phyloP scores from a whole-genome alignment of 2,888 invertebrate genomes.

The Xestia sexstrigata region DNA sequence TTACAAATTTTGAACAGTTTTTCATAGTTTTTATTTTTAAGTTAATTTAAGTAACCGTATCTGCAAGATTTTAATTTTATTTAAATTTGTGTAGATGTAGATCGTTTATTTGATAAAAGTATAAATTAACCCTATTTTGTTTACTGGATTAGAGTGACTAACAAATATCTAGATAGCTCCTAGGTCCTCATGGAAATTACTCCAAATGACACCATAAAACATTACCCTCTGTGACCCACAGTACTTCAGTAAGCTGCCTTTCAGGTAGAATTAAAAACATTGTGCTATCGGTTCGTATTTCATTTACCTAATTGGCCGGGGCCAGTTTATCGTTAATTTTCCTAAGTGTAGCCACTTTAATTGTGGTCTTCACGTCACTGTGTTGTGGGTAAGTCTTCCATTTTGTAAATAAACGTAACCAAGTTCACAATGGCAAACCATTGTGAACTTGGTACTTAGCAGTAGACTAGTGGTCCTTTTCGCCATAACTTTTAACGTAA shows the following conservation, averaged over 20 bases:
- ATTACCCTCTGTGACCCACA: slow-evolving; percentile 11
- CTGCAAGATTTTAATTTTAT: no score
- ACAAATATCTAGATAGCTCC: slow-evolving; percentile 10
- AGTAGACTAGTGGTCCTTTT: neutral
- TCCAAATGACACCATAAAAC: slow-evolving; percentile 23
- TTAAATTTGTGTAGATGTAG: no score
- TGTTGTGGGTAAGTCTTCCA: slow-evolving; percentile 28
- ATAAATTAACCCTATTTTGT: neutral
- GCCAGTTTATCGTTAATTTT: slow-evolving; percentile 59
- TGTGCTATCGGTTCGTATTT: slow-evolving; percentile 40
- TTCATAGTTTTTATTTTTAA: no score
- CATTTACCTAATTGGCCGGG: slow-evolving; percentile 63
- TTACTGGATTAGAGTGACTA: neutral
- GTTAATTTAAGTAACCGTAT: no score
- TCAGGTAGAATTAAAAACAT: slow-evolving; percentile 51
- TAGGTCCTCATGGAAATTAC: slow-evolving; percentile 25
- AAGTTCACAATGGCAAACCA: no score
- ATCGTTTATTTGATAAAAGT: neutral
- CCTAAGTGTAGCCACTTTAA: slow-evolving; percentile 58
- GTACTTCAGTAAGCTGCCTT: slow-evolving; percentile 17
- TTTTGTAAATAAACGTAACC: slow-evolving; percentile 27
- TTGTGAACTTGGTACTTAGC: neutral
- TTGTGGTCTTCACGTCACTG: slow-evolving; percentile 32
- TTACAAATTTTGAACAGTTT: no score
- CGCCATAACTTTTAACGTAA: neutral